Percentiles rank a stretch among this genome's conserved stretches.
Evolutionary conservation across 2,797 vertebrate species (phyloP).

Genomic region (Sebastes paucispinis): DNA sequence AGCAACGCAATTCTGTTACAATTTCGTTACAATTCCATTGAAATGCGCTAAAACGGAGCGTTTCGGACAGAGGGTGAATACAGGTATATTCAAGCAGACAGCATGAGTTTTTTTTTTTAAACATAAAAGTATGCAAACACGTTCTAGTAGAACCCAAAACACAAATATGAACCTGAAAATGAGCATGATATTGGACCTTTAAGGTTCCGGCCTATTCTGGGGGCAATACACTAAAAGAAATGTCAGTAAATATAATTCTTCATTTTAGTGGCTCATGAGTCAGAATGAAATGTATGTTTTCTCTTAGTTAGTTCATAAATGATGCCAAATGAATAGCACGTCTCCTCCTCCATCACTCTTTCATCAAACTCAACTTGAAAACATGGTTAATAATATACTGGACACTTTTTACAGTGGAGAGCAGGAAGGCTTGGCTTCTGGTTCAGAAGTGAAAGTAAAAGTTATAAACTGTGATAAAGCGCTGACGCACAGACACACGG

Average conservation of each 20-base stretch:
- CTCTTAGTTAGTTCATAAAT: neutral
- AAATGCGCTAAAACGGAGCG: too few species aligned
- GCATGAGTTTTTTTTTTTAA: too few species aligned
- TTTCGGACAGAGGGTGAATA: too few species aligned
- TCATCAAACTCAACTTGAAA: neutral
- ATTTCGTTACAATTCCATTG: too few species aligned
- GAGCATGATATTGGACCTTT: too few species aligned
- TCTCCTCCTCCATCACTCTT: neutral
- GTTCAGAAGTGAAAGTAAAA: slow-evolving; percentile 65
- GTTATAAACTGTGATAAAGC: neutral
- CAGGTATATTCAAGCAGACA: too few species aligned
- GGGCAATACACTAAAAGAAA: slow-evolving; percentile 11
- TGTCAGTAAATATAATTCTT: neutral
- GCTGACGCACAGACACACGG: neutral
- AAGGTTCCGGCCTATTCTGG: too few species aligned
- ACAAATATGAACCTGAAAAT: too few species aligned
- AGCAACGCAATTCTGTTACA: too few species aligned
- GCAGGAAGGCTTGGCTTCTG: neutral
- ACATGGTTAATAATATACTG: neutral
- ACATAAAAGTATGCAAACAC: too few species aligned
- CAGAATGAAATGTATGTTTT: neutral
- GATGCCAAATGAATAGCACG: too few species aligned
- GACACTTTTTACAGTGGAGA: slow-evolving; percentile 38
- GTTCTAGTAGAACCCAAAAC: too few species aligned
- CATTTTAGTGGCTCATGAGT: neutral